These are phyloP conservation scores for Torymus auratus DNA, from an alignment of 2,888 invertebrate genomes.

Conservation along the genomic window DNA sequence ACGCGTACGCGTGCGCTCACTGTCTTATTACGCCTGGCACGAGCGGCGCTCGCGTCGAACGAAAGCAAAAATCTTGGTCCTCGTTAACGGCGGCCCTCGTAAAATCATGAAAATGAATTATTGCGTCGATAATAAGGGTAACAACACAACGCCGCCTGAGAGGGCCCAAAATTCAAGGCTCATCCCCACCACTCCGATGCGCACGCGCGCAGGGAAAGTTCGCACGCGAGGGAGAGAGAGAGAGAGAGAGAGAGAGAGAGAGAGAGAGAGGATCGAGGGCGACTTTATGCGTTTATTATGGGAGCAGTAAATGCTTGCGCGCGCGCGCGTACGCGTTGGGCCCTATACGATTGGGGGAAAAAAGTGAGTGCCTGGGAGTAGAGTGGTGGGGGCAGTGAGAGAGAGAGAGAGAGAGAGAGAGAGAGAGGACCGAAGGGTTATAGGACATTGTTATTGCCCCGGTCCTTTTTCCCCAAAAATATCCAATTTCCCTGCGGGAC, in stretches of 20 bases:
- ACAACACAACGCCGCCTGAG: constrained; percentile 26
- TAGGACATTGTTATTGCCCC: constrained; percentile 45
- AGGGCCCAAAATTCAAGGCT: constrained; percentile 45
- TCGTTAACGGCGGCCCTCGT: constrained; percentile 53
- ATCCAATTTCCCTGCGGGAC: constrained; percentile 58
- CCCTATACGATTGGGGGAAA: constrained; percentile 41
- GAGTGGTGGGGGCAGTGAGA: too few relatives aligned
- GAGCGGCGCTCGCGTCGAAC: constrained; percentile 5
- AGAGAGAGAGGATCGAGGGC: background rate
- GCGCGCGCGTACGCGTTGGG: background rate
- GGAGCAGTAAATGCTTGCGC: constrained; percentile 65
- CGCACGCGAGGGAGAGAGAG: too few relatives aligned
- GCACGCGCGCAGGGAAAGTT: constrained; percentile 37
- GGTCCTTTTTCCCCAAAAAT: constrained; percentile 57
- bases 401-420: too few relatives aligned
- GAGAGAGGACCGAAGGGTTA: constrained; percentile 10
- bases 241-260: too few relatives aligned
- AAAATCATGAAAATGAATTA: constrained; percentile 73
- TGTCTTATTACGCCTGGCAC: constrained; percentile 20
- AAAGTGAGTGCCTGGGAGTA: constrained; percentile 13
- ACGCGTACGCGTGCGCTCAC: background rate
- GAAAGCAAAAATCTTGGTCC: constrained; percentile 26
- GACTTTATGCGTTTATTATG: constrained; percentile 67
- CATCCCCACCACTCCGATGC: background rate
- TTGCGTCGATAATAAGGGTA: constrained; percentile 68